Conservation (phyloP, 1,140 invertebrate species). For the Hyles euphorbiae region DNA sequence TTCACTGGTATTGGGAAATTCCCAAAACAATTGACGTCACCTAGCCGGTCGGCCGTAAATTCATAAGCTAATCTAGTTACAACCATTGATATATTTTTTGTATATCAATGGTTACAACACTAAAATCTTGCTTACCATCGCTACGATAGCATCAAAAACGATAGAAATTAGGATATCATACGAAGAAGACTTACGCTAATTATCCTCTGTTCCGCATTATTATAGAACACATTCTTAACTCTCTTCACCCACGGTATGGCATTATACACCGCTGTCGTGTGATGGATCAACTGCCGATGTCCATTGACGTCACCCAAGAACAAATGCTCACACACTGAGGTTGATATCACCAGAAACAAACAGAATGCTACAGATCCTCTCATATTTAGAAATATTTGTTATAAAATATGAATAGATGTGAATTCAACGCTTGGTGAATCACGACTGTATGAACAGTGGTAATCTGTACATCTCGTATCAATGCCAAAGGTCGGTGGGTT, state of each 20-base stretch:
- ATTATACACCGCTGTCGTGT: slow-evolving; percentile 25
- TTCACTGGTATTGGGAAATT: no score
- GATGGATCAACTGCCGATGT: slow-evolving; percentile 26
- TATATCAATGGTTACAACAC: no score
- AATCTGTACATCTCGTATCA: no score
- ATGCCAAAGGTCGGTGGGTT: no score
- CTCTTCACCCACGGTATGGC: slow-evolving; percentile 31
- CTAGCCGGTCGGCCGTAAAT: no score
- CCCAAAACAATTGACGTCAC: no score
- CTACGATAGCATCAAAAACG: no score
- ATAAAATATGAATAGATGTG: neutral
- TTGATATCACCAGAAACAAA: slow-evolving; percentile 13
- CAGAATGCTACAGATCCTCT: slow-evolving; percentile 22
- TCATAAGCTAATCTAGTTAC: no score
- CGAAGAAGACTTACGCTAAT: slow-evolving; percentile 32
- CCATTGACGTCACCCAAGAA: slow-evolving; percentile 28
- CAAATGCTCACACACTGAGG: slow-evolving; percentile 28
- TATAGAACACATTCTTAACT: slow-evolving; percentile 33
- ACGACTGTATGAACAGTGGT: slow-evolving; percentile 5
- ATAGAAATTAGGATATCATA: no score
- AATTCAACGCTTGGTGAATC: neutral
- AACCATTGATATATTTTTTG: no score
- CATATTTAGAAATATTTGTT: slow-evolving; percentile 20
- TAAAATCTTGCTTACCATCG: no score
- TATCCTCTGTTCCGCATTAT: slow-evolving; percentile 22